phyloP scores from a whole-genome alignment of 2,113 vertebrate genomes.

The Brachyhypopomus occidentalis region DNA sequence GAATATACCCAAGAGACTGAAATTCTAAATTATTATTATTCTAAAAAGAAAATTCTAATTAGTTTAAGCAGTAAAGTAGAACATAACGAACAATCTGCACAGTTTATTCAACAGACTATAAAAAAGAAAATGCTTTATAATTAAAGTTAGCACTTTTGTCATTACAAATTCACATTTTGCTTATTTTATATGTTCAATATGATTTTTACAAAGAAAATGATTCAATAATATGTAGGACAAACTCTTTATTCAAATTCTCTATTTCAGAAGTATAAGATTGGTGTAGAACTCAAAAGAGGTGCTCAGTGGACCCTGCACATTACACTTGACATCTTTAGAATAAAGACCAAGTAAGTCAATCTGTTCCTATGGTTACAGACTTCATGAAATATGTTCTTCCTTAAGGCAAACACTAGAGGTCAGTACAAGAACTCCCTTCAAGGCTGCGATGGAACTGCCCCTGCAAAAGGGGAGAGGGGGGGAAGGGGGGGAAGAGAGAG shows the following conservation, averaged over 20 bases:
- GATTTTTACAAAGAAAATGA: too few relatives aligned
- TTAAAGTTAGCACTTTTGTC: too few relatives aligned
- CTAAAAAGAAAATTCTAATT: constrained; percentile 43
- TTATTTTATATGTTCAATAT: too few relatives aligned
- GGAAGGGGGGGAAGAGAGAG: too few relatives aligned
- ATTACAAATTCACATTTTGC: too few relatives aligned
- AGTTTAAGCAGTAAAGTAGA: constrained; percentile 66
- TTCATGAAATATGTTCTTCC: constrained; percentile 34
- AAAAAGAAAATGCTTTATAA: neutral
- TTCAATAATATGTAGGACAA: too few relatives aligned
- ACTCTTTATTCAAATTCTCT: too few relatives aligned
- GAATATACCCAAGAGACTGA: constrained; percentile 18
- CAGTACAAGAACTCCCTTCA: constrained; percentile 56
- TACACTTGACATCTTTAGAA: constrained; percentile 8
- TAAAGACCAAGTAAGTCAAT: constrained; percentile 71
- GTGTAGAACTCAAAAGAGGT: too few relatives aligned
- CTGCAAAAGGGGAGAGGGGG: too few relatives aligned
- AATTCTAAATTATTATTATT: neutral
- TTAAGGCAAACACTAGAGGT: constrained; percentile 60
- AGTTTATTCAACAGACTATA: neutral
- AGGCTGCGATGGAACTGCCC: constrained; percentile 21
- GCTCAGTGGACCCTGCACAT: neutral
- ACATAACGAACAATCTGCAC: neutral
- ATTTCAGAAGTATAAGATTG: too few relatives aligned
- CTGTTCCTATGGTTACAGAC: constrained; percentile 53